Evolutionary conservation across 1,140 invertebrate genomes (phyloP).

Genomic region (Branchinecta lindahli): DNA sequence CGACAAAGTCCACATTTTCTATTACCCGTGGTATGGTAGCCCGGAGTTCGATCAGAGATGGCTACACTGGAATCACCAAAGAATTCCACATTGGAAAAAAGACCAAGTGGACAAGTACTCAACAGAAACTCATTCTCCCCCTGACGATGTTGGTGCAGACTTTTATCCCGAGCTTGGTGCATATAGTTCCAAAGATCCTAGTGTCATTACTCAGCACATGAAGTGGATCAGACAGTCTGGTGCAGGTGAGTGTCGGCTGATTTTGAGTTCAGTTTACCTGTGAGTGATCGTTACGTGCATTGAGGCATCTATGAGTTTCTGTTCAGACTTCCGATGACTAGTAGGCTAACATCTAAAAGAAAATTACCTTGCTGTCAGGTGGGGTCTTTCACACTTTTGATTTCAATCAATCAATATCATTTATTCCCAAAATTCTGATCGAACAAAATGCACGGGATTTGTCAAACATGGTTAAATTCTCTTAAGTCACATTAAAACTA

Average conservation of each 20-base stretch:
- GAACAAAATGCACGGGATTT: no score
- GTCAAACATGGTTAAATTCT: no score
- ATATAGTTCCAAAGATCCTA: conserved; percentile 33
- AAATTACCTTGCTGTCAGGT: no score
- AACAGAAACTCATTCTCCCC: conserved; percentile 30
- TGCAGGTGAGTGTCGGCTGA: conserved; percentile 25
- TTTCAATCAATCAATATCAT: no score
- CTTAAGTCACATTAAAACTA: no score
- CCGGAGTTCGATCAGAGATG: conserved; percentile 32
- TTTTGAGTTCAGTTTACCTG: no score
- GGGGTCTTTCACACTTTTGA: no score
- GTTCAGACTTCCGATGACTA: no score
- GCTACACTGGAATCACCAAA: conserved; percentile 36
- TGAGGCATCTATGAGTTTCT: no score
- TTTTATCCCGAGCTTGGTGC: conserved; percentile 35
- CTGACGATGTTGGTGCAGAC: conserved; percentile 35
- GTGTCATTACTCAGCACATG: conserved; percentile 32
- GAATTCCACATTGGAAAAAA: conserved; percentile 33
- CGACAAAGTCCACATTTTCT: conserved; percentile 35
- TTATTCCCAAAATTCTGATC: no score
- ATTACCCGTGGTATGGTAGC: conserved; percentile 38
- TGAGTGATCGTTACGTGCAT: no score
- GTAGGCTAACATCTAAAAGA: no score
- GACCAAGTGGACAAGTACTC: conserved; percentile 27
- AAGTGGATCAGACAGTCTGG: conserved; percentile 30